Conservation (phyloP, 2,888 invertebrate species). For the Pegoplata infirma region DNA sequence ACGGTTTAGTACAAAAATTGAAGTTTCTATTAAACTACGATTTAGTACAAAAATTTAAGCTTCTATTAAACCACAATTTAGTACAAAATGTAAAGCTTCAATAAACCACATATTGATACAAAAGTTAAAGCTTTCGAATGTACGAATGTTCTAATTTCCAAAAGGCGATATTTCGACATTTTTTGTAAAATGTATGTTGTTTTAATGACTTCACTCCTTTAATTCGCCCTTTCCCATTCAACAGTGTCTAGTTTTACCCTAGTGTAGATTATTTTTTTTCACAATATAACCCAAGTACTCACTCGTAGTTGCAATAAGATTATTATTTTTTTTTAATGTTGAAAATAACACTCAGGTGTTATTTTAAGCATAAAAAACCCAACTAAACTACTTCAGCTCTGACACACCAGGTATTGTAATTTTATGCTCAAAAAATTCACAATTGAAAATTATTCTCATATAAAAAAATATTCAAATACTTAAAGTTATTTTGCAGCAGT, state of each 20-base stretch:
- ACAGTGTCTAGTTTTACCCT: constrained; percentile 24
- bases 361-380: constrained; percentile 19
- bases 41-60: no score
- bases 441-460: constrained; percentile 40
- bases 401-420: constrained; percentile 27
- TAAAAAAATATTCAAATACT: constrained; percentile 20
- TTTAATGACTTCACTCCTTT: neutral
- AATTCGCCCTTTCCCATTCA: neutral
- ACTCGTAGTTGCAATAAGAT: constrained; percentile 15
- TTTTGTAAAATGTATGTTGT: neutral
- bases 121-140: no score
- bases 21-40: no score
- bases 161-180: no score
- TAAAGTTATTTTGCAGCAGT: constrained; percentile 1
- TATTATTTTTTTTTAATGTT: no score
- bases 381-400: constrained; percentile 31
- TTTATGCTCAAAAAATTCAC: constrained; percentile 35
- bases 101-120: no score
- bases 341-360: constrained; percentile 47
- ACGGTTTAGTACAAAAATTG: no score
- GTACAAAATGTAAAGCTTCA: no score
- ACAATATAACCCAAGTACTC: neutral
- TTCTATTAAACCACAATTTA: no score
- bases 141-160: no score
- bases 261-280: neutral